Evolutionary conservation across 2,888 invertebrate genomes (phyloP).

Genomic region (Phyllotreta cruciferae): DNA sequence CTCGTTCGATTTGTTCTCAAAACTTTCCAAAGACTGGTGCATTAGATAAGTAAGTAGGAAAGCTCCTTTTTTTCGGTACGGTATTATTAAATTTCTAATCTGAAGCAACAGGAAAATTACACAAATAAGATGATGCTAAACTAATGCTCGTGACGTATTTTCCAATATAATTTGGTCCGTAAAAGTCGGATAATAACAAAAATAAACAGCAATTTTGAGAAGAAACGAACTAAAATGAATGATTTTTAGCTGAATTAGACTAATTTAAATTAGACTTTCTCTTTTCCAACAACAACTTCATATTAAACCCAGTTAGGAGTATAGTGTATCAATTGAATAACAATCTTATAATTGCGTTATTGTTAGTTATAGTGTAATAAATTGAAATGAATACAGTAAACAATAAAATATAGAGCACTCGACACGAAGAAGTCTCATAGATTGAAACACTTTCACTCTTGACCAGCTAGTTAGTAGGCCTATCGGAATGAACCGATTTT

Average conservation of each 20-base stretch:
- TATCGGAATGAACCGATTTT: conserved; percentile 24
- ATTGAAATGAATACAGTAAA: not conserved
- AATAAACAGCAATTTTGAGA: not conserved
- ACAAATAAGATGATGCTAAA: conserved; percentile 15
- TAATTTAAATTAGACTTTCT: conserved; percentile 1
- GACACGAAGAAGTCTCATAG: conserved; percentile 5
- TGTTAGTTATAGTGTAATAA: too few relatives aligned
- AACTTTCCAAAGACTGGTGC: not conserved
- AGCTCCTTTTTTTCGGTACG: conserved; percentile 2
- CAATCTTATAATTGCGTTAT: too few relatives aligned
- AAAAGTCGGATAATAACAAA: not conserved
- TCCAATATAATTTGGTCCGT: conserved; percentile 2
- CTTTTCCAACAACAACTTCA: not conserved
- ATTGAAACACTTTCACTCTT: conserved; percentile 24
- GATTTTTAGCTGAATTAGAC: not conserved
- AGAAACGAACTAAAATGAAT: not conserved
- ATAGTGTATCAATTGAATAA: too few relatives aligned
- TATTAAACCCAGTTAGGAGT: too few relatives aligned
- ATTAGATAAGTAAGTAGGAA: conserved; percentile 10
- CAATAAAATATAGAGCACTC: conserved; percentile 17
- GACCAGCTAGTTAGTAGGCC: conserved; percentile 18
- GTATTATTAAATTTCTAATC: conserved; percentile 18
- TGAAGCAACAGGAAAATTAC: conserved; percentile 6
- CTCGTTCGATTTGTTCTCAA: too few relatives aligned
- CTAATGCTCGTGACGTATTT: conserved; percentile 12